Base-by-base conservation (phyloP, 92 coral and sea anemone species). In the Actinernus sp. region DNA sequence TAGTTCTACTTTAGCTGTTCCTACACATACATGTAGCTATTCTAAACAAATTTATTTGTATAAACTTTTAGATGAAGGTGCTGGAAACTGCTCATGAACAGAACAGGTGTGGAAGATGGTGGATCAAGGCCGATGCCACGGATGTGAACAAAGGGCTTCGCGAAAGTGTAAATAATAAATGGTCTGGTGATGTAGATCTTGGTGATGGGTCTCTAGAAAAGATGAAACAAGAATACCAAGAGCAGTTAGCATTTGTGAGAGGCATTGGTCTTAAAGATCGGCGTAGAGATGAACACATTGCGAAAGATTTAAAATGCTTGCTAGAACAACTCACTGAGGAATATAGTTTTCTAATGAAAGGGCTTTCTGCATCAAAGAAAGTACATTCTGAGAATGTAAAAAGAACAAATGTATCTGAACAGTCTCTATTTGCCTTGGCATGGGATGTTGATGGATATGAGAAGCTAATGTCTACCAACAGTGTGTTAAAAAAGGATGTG, bases 371-470 rank as follows among this genome's bases (percentile, higher is more conserved):
- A 3, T 37, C 52, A 3, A 67, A 17, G 38, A 34, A 26, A 17
- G 23, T 7, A 25, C 17, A 52, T 23, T 31, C 17, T 19, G 65
- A 63, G 36, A 54, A 55, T 3, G 21, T 36, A 1, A 77, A 76
- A 55, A 61, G 31, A 43, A 33, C 20, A 30, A 76, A 61, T 76
- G 90, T 69, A 18, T 38, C 58, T 40, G 90, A 77, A 44, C 58
- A 77, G 34, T 26, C 63, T 5, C 32, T 77, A 33, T 77, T 77
- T 84, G 84, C 80, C 10, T 49, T 76, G n/a, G 85, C 90, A 10
- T 84, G 85, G 90, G 55, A 53, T 5, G 53, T 76, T 6, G 85
- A 68, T 30, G 90, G 58, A 12, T 76, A 31, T 39, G 65, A 55
- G 19, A 68, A 69, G 24, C 47, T 69, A 38, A 1, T 68, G 37